Evolutionary conservation across 1,140 invertebrate genomes (phyloP), one percentile per base, ranked within the genome.

Genomic region (Wiebesia pumilae): DNA sequence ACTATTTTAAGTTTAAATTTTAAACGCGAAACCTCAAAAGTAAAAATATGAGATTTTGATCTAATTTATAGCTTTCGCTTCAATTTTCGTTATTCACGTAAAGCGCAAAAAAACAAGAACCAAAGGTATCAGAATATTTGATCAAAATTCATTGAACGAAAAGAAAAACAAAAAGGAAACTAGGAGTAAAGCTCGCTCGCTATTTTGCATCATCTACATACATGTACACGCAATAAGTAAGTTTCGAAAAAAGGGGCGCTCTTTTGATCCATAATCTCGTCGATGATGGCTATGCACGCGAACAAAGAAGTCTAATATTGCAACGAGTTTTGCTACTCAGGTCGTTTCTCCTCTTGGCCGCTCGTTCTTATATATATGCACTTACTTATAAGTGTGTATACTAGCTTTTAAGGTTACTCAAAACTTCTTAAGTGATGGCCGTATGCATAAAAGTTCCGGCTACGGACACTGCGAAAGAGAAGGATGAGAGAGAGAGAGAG

Each of bases 221-320:
- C 54, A 51, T 24, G 47, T 14, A 62, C 67, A 43, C 12, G 83
- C 78, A 77, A 80, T 85, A 81, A 85, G 84, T 62, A 85, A 85
- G 62, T 85, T 85, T 33, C 4, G 27, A 54, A 84, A 84, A 79
- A 77, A 47, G 16, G 2, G 3, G 65, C 65, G 73, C 43, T 33
- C 27, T 77, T 84, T 69, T 79, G 62, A 84, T 79, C 62, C 75
- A 78, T 85, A 85, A 85, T 85, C 77, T 85, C 67, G 75, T 85
- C 77, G 84, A 85, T 85, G 78, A 81, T 73, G 78, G 43, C 38
- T 43, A 35, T 40, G 84, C 78, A 33, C 73, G 84, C 77, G 35
- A 85, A 81, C 43, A 85, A 81, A 81, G 62, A 85, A 85, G 78
- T 81, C 78, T 85, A 81, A 81, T 80, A 81, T 81, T 19, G 78